Evolutionary conservation across 2,113 vertebrate species (phyloP).

Genomic region (Bos javanicus): DNA sequence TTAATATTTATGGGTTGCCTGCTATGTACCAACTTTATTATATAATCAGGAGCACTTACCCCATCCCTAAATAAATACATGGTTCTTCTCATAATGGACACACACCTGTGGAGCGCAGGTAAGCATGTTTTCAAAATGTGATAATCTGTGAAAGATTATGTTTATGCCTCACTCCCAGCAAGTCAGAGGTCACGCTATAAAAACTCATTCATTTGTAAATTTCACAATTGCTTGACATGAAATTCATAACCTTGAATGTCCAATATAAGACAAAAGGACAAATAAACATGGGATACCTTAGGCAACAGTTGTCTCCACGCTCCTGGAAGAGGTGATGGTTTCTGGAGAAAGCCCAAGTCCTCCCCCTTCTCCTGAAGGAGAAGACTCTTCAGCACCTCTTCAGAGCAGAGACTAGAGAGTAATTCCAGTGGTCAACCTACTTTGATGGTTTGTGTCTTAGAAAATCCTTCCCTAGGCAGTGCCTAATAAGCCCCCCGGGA

Average conservation of each 20-base stretch:
- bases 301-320: neutral
- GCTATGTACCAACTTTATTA: neutral
- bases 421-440: rapidly evolving
- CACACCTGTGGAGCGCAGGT: neutral
- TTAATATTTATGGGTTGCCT: neutral
- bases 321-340: neutral
- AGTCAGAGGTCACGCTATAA: neutral
- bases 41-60: neutral
- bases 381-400: neutral
- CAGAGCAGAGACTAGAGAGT: neutral
- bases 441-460: neutral
- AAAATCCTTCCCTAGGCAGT: neutral
- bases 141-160: neutral
- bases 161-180: neutral
- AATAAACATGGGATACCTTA: neutral
- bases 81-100: neutral
- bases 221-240: neutral
- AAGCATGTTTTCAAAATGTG: neutral
- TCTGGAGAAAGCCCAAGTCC: neutral
- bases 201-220: neutral
- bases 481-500: neutral
- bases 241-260: neutral
- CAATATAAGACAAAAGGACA: neutral
- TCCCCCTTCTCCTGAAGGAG: neutral
- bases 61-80: neutral